A percentile compares a stretch with the other conserved stretches of the same genome.
Evolutionary conservation across 2,113 vertebrate species (phyloP).

Genomic region (Silurus glanis): DNA sequence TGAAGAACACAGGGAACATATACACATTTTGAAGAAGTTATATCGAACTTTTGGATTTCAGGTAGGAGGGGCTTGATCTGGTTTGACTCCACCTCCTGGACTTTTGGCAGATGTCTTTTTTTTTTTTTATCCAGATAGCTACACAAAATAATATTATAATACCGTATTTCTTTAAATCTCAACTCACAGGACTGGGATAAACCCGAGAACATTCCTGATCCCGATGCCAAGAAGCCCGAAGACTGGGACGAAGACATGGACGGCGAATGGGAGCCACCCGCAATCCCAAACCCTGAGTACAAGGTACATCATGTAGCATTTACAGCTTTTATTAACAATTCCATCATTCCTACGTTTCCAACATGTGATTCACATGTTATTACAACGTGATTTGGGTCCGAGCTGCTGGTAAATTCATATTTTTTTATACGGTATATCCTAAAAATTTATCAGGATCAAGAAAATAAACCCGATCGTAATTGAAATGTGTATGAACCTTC

Average conservation of each 20-base stretch:
- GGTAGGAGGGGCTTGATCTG: neutral
- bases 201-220: constrained; percentile 78
- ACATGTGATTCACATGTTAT: neutral
- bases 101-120: neutral
- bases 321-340: neutral
- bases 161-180: neutral
- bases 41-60: neutral
- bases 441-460: neutral
- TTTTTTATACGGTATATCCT: too few relatives aligned
- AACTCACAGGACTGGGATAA: constrained; percentile 80
- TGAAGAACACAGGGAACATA: neutral
- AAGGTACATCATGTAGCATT: constrained; percentile 65
- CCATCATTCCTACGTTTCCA: neutral
- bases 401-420: neutral
- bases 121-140: neutral
- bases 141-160: neutral
- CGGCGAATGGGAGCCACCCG: constrained; percentile 76
- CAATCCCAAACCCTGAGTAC: constrained; percentile 81
- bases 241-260: constrained; percentile 80
- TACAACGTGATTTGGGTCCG: neutral
- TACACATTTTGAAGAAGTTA: neutral
- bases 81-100: neutral
- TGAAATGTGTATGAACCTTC: neutral
- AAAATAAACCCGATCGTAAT: neutral
- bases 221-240: constrained; percentile 77